Evolutionary conservation across 2,888 invertebrate genomes (phyloP), one percentile per base, ranked within the genome.

Genomic region (Clostera curtula): DNA sequence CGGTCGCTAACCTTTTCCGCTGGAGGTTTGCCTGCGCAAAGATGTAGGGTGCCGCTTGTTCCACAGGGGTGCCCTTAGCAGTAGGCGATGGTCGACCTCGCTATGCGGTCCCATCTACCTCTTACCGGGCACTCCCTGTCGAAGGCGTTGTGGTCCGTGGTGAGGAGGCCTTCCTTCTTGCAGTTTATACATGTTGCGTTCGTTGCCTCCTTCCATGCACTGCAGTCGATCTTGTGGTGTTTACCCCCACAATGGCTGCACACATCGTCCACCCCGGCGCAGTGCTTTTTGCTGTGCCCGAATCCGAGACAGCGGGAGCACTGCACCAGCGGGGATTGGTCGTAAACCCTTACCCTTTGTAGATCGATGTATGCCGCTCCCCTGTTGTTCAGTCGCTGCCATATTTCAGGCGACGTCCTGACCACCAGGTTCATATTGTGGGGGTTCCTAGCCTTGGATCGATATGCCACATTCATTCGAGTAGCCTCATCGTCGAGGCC

Each of bases 221-320:
- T 6, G 29, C 41, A 43, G 1, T 40, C 28, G 0, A 24, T 8
- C 12, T 25, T 19, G 11, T 31, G 4, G 19, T 48, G 44, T 0
- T 34, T 28, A 0, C 36, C 48, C 1, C 40, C 44, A 19, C 44
- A 48, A 30, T 48, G 40, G 17, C 41, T 31, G 27, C 48, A 48
- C 3, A 14, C 6, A 4, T 35, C 38, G 2, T 8, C 19, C 3
- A 15, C 1, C 4, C 43, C 40, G 0, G 9, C 32, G 25, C 48
- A 48, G 19, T 30, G 24, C 3, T 34, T 19, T 10, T n/a, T 29
- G 1, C 31, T 19, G 8, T 45, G 43, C 0, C 44, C 41, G 4
- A 31, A 45, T 1, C 35, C 41, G 8, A 44, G 22, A 25, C 49
- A 49, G 3, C 14, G 13, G 1, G 40, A 28, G 26, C 49, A 49